Percentiles rank a stretch among this genome's conserved stretches.
phyloP scores from a whole-genome alignment of 1,140 invertebrate genomes.

The Nymphalis io region DNA sequence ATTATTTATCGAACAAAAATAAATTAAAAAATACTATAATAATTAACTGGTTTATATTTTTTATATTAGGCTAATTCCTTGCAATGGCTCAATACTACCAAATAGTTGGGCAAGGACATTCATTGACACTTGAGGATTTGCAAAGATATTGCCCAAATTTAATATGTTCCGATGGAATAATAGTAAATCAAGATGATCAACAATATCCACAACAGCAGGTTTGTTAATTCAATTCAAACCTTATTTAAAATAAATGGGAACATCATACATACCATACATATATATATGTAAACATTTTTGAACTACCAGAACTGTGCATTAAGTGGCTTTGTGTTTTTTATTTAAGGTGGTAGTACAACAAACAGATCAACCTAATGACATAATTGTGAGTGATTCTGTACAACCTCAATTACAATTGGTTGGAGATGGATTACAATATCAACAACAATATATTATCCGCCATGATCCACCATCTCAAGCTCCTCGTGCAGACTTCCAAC shows the following conservation, averaged over 20 bases:
- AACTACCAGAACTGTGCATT: background rate
- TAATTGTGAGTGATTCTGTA: constrained; percentile 72
- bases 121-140: constrained; percentile 71
- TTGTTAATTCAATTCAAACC: constrained; percentile 12
- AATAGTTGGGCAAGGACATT: constrained; percentile 76
- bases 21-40: background rate
- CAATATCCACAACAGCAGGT: constrained; percentile 75
- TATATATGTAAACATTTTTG: constrained; percentile 4
- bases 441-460: constrained; percentile 73
- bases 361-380: constrained; percentile 71
- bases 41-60: constrained; percentile 14
- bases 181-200: constrained; percentile 76
- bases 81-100: constrained; percentile 78
- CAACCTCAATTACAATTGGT: constrained; percentile 72
- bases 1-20: background rate
- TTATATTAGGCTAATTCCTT: constrained; percentile 65
- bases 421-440: constrained; percentile 72
- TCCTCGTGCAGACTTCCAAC: constrained; percentile 62
- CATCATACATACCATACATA: constrained; percentile 3
- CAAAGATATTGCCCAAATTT: constrained; percentile 76
- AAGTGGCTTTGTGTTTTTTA: constrained; percentile 25
- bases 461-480: constrained; percentile 66
- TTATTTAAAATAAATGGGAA: background rate
- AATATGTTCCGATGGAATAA: constrained; percentile 69
- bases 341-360: constrained; percentile 73